Evolutionary conservation across 2,797 vertebrate species (phyloP).

Genomic region (Distichodus sexfasciatus): DNA sequence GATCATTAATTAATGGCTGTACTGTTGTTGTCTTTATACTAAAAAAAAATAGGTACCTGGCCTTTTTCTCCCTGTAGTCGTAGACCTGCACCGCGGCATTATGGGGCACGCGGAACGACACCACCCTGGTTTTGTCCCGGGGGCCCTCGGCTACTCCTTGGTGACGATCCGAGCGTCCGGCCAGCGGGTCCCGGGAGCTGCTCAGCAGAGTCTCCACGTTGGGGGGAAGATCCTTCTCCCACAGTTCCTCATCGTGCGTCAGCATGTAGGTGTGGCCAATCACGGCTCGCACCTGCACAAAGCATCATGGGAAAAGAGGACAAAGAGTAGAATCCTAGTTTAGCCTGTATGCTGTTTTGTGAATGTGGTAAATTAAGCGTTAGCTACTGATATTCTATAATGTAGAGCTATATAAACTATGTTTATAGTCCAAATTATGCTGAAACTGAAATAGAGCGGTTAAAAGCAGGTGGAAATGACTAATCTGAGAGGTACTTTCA

Average conservation of each 20-base stretch:
- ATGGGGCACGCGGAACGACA: constrained; percentile 86
- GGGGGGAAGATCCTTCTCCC: constrained; percentile 81
- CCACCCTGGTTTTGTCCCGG: constrained; percentile 69
- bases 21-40: no score
- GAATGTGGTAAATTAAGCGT: not conserved
- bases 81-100: constrained; percentile 91
- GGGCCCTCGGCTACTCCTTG: accelerated
- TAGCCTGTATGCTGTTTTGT: not conserved
- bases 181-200: constrained; percentile 71
- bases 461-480: no score
- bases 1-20: no score
- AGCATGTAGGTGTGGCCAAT: constrained; percentile 90
- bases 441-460: no score
- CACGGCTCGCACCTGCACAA: constrained; percentile 81
- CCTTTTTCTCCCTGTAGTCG: constrained; percentile 85
- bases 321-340: not conserved
- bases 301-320: not conserved
- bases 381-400: no score
- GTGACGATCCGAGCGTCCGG: constrained; percentile 67
- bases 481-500: no score
- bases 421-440: no score
- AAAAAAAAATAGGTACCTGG: no score
- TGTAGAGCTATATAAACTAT: no score
- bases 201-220: constrained; percentile 79
- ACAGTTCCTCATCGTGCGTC: constrained; percentile 86